phyloP scores from a whole-genome alignment of 2,888 invertebrate species.

The Chrysomela aeneicollis region DNA sequence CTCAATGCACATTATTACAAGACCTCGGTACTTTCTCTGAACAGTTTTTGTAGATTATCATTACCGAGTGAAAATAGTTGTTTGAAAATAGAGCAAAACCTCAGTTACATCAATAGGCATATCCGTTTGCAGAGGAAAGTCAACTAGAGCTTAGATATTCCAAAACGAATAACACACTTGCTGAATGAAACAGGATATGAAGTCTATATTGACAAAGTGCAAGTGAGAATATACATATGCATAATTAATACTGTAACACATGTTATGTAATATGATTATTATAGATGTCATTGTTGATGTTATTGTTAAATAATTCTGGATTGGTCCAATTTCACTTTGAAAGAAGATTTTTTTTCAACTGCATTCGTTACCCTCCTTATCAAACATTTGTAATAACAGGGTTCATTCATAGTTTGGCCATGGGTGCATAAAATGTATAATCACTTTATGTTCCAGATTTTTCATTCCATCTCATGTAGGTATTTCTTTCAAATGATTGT shows the following conservation, averaged over 20 bases:
- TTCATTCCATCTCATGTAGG: no score
- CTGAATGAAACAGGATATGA: background rate
- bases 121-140: constrained; percentile 32
- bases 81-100: constrained; percentile 32
- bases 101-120: constrained; percentile 28
- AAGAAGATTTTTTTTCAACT: no score
- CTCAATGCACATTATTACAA: background rate
- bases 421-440: no score
- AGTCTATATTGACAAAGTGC: background rate
- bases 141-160: background rate
- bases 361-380: no score
- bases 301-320: no score
- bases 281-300: background rate
- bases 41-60: constrained; percentile 12
- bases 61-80: constrained; percentile 27
- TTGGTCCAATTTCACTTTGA: no score
- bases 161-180: no score
- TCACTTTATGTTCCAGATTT: no score
- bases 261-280: background rate
- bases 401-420: no score
- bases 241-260: background rate
- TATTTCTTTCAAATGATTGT: no score
- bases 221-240: background rate
- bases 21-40: constrained; percentile 16
- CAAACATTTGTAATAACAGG: no score